Conservation (phyloP, 2,888 invertebrate species). For the Phymatocera aterrima region DNA sequence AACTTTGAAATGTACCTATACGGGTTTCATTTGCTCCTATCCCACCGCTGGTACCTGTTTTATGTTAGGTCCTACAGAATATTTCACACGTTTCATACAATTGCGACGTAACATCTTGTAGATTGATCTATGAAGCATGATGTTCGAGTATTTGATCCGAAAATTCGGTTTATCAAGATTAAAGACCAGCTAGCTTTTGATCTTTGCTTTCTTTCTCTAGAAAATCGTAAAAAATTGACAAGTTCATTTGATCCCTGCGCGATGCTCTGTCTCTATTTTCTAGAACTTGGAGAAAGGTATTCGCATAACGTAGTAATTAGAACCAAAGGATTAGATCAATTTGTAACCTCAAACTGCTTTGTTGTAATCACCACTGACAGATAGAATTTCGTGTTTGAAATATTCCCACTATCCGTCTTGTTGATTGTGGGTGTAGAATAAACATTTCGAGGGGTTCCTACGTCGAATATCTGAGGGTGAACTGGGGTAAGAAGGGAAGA, state of each 20-base stretch:
- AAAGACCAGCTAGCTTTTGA: too few relatives aligned
- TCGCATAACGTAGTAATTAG: constrained; percentile 10
- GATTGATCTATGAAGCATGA: neutral
- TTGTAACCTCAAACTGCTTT: constrained; percentile 9
- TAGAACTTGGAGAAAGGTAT: neutral
- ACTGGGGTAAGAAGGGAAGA: constrained; percentile 9
- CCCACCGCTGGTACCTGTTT: constrained; percentile 13
- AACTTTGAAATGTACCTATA: neutral
- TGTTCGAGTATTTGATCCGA: neutral
- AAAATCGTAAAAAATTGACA: too few relatives aligned
- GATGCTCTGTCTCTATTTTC: neutral
- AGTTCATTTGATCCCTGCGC: neutral
- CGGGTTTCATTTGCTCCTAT: neutral
- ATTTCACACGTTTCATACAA: neutral
- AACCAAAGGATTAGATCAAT: neutral
- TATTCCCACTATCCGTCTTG: constrained; percentile 24
- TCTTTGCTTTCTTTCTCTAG: too few relatives aligned
- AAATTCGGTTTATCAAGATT: too few relatives aligned
- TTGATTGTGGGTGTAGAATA: constrained; percentile 29
- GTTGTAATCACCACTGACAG: neutral
- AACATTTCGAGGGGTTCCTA: constrained; percentile 27
- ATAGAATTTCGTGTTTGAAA: constrained; percentile 8
- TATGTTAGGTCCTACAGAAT: neutral
- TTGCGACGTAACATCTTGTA: neutral
- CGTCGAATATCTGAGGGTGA: constrained; percentile 28